Base-by-base conservation (phyloP, 2,797 vertebrate genomes). In the Naso thynnoides region DNA sequence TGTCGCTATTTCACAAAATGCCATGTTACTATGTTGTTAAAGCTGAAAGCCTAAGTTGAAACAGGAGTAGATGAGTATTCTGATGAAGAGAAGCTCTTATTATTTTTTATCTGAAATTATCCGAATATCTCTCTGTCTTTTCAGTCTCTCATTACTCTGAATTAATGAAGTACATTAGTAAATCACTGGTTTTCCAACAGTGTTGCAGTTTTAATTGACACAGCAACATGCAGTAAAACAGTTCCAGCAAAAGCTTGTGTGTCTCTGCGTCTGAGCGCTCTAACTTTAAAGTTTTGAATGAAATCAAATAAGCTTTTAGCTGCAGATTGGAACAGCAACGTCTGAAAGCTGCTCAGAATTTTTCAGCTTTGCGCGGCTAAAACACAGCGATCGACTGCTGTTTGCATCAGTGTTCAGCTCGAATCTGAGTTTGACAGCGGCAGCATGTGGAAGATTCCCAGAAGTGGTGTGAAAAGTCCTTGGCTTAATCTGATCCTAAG, bases 401-500 rank as follows among this genome's bases (percentile, higher is more conserved):
- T 79, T 82, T 60, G 68, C 36, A 2, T 33, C 56, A 14, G 24
- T 18, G 23, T 8, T 41, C 14, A 2, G 8, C 64, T 64, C 54
- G 21, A 59, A 63, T 60, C 15, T 24, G 27, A 62, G 38, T 79
- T 52, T 62, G 47, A 50, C 58, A 61, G 58, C 15, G 41, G 59
- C 41, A n/a, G 47, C 50, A 79, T 53, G 72, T 15, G 54, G 41
- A 53, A 38, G 67, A 64, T 33, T 76, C 79, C 71, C 73, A 64
- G 62, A 82, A 71, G 86, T 79, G 71, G 74, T 67, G 76, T 71
- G 77, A 73, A 80, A 71, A 88, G 77, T 86, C 79, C 72, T 82
- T 4, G 33, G 24, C 39, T 85, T 84, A 81, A 86, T 88, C 89
- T 85, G 85, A 88, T 87, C 70, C 49, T 69, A 47, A 76, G 81